Percentiles rank a stretch among this genome's conserved stretches.
Evolutionary conservation across 2,888 invertebrate genomes (phyloP).

Genomic region (Leptinotarsa peninsularis): DNA sequence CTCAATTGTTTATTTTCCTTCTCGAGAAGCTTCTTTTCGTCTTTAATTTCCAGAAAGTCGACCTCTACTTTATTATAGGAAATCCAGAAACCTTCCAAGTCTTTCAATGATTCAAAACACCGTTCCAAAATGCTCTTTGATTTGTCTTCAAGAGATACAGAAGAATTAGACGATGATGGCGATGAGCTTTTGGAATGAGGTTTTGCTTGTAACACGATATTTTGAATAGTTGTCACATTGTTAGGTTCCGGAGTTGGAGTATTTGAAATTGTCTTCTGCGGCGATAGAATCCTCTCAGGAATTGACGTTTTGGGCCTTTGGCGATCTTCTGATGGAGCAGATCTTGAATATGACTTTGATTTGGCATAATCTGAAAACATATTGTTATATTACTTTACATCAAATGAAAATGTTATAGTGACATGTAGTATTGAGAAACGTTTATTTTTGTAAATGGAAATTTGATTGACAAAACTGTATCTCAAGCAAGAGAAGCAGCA

Average conservation of each 20-base stretch:
- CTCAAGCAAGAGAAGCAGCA: too few relatives aligned
- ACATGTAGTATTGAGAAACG: too few relatives aligned
- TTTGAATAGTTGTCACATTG: conserved; percentile 31
- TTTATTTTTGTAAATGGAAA: too few relatives aligned
- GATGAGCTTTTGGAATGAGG: conserved; percentile 18
- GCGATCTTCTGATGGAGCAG: neutral
- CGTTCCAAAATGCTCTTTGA: conserved; percentile 39
- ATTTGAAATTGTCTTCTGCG: conserved; percentile 22
- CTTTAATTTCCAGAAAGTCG: conserved; percentile 62
- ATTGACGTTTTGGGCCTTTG: conserved; percentile 16
- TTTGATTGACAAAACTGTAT: too few relatives aligned
- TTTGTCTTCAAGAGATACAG: conserved; percentile 1
- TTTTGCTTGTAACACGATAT: conserved; percentile 33
- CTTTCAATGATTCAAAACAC: conserved; percentile 53
- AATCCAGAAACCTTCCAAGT: conserved; percentile 70
- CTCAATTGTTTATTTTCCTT: conserved; percentile 67
- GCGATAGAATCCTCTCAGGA: conserved; percentile 1
- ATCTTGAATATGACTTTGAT: neutral
- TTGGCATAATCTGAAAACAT: neutral
- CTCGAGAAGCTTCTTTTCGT: conserved; percentile 64
- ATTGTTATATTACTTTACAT: too few relatives aligned
- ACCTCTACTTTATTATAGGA: conserved; percentile 67
- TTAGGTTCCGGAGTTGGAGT: conserved; percentile 25
- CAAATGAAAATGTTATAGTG: too few relatives aligned
- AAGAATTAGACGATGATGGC: conserved; percentile 1